These are phyloP conservation scores for Psammodynastes pulverulentus DNA, from an alignment of 2,113 vertebrate genomes.

Conservation along the genomic window DNA sequence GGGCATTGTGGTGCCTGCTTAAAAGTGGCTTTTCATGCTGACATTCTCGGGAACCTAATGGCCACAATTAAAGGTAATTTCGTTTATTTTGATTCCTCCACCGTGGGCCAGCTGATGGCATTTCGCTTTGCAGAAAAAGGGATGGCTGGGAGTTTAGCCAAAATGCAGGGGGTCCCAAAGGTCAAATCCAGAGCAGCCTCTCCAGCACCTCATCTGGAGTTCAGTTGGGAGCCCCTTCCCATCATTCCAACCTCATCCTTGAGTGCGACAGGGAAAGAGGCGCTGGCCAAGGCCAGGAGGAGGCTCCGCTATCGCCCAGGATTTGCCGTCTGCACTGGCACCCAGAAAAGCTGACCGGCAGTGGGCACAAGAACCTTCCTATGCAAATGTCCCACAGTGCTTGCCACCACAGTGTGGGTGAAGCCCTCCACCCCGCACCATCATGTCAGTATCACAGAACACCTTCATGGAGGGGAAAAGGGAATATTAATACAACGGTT, in stretches of 20 bases:
- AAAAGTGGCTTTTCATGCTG: slow-evolving; percentile 60
- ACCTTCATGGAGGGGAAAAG: neutral
- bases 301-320: neutral
- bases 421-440: neutral
- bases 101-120: slow-evolving; percentile 15
- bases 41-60: slow-evolving; percentile 60
- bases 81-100: slow-evolving; percentile 49
- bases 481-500: neutral
- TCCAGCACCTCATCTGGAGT: neutral
- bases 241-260: neutral
- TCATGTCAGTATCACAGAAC: neutral
- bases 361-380: neutral
- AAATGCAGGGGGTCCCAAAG: neutral
- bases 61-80: slow-evolving; percentile 70
- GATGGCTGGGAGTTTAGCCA: neutral
- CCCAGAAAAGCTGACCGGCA: neutral
- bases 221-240: neutral
- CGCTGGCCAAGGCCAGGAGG: neutral
- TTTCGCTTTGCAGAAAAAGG: neutral
- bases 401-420: neutral
- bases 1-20: slow-evolving; percentile 55
- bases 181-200: neutral
- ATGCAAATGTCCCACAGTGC: neutral
- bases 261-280: too few relatives aligned
- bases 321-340: neutral